Evolutionary conservation across 2,113 vertebrate species (phyloP).

Genomic region (Tachuris rubrigastra): DNA sequence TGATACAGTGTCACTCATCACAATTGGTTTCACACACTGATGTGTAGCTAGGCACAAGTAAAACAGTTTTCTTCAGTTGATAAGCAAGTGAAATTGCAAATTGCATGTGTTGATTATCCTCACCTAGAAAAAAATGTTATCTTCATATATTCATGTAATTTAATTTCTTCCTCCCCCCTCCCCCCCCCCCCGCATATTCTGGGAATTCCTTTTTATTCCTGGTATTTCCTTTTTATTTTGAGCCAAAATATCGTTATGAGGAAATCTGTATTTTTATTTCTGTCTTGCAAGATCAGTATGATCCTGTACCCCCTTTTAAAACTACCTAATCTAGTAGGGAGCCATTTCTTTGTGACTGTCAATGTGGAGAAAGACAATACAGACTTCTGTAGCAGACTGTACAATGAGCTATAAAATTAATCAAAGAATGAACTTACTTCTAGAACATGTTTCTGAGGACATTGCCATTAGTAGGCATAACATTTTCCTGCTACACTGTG

Average conservation of each 20-base stretch:
- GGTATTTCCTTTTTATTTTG: not conserved
- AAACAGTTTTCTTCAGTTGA: not conserved
- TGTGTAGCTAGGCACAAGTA: not conserved
- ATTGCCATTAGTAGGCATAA: not conserved
- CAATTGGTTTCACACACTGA: not conserved
- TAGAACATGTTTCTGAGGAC: not conserved
- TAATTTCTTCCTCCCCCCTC: too few relatives aligned
- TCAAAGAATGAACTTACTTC: not conserved
- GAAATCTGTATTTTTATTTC: not conserved
- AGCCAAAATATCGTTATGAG: not conserved
- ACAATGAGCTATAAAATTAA: not conserved
- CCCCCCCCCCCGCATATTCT: too few relatives aligned
- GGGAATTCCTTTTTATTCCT: not conserved
- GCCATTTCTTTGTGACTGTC: not conserved
- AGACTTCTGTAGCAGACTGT: not conserved
- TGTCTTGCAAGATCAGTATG: not conserved
- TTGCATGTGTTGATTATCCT: not conserved
- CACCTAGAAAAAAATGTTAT: not conserved
- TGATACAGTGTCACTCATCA: not conserved
- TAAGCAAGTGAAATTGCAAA: not conserved
- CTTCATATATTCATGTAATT: not conserved
- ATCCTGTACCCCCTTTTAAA: not conserved
- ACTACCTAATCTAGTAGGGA: not conserved
- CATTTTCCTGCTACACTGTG: not conserved
- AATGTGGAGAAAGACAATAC: not conserved